Base-by-base conservation (phyloP, 2,888 invertebrate species). In the Sturmia bella region DNA sequence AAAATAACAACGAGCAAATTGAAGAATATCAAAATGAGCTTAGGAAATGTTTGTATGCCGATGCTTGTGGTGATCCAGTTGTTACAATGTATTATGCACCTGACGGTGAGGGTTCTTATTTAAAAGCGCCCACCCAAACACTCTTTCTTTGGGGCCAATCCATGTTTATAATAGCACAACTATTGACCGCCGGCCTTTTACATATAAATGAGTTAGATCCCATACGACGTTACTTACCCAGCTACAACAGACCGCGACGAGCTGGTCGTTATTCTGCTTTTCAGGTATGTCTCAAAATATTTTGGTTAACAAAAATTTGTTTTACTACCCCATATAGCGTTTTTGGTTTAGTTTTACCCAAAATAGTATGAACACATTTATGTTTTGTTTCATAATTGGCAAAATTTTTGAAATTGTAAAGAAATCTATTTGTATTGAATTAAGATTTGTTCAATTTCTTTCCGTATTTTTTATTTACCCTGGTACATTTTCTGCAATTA, bases 201-300 rank as follows among this genome's bases (percentile, higher is more conserved):
- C 97, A 98, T 89, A 95, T 98, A 41, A 98, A 97, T 88, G 99
- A 99, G 91, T 91, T 99, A 82, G 99, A 99, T 91, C 98, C 98
- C 0, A 96, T 99, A 85, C 93, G 98, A 59, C 94, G 99, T 39
- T 98, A 99, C 91, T 92, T 99, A 86, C 99, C 99, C 0, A 98
- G 98, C 0, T 98, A 98, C 90, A 98, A 98, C 90, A 92, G 99
- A 57, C 99, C 99, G 0, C 92, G 97, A 45, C 95, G 95, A 87
- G 97, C 96, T 64, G 97, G 97, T 54, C 93, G 99, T 83, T 99
- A 99, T 91, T 99, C 99, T 0, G 98, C 98, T 24, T 99, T 99
- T 92, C 99, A 99, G 95, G 99, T 96, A 91, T 87, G 87, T 86
- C 84, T 17, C 21, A 21, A 45, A 61, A n/a, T n/a, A n/a, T n/a